These are phyloP conservation scores for Disparrhopalites patrizii DNA, from an alignment of 2,888 invertebrate species.

Conservation along the genomic window DNA sequence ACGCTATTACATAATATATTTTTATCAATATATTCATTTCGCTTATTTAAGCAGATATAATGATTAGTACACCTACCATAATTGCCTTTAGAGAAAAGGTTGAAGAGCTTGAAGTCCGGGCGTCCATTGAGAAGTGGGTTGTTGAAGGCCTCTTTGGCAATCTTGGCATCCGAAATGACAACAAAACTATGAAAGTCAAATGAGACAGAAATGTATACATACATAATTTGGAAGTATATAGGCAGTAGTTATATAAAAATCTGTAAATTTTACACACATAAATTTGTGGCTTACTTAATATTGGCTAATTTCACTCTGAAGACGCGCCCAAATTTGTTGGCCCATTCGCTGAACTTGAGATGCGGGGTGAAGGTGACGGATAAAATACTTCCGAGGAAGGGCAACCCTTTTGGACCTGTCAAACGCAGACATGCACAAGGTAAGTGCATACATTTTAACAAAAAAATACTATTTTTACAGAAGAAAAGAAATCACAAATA, in stretches of 20 bases:
- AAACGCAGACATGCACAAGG: too few species aligned
- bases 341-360: slow-evolving; percentile 11
- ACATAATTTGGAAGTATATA: too few species aligned
- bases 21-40: too few species aligned
- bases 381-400: slow-evolving; percentile 2
- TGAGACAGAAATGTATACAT: too few species aligned
- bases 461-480: too few species aligned
- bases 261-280: too few species aligned
- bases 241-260: too few species aligned
- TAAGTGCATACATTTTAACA: too few species aligned
- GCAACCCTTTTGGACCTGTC: slow-evolving; percentile 12
- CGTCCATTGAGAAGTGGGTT: not conserved
- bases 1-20: too few species aligned
- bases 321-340: not conserved
- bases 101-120: not conserved
- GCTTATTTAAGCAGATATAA: too few species aligned
- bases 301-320: slow-evolving; percentile 3
- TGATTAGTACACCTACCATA: too few species aligned
- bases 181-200: not conserved
- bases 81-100: not conserved
- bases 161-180: not conserved
- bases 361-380: not conserved
- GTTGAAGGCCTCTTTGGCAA: not conserved
- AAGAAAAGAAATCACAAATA: too few species aligned
- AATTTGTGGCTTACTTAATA: slow-evolving; percentile 1